phyloP scores from a whole-genome alignment of 2,113 vertebrate species.

The Excalfactoria chinensis region DNA sequence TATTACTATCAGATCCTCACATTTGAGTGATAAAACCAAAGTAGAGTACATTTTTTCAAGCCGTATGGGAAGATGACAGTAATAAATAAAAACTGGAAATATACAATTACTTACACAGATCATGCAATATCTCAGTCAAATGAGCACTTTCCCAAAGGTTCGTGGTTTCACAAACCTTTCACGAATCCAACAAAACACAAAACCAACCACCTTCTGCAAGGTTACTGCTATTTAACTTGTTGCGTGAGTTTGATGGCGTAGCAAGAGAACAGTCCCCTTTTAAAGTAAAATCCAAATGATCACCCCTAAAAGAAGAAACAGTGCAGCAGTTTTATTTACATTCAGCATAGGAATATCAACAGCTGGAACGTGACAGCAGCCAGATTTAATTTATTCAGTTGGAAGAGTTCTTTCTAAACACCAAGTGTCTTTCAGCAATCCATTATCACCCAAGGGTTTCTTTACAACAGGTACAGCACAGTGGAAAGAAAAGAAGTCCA shows the following conservation, averaged over 20 bases:
- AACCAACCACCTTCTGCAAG: fast-evolving
- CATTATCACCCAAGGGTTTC: background rate
- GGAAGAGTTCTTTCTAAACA: background rate
- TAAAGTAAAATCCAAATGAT: background rate
- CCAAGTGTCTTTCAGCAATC: background rate
- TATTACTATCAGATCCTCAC: background rate
- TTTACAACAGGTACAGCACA: background rate
- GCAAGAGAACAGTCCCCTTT: background rate
- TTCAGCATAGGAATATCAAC: background rate
- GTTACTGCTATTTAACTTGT: background rate
- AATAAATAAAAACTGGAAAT: background rate
- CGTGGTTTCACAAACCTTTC: no score
- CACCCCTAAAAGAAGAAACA: background rate
- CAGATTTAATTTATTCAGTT: background rate
- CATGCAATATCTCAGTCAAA: background rate
- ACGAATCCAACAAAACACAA: background rate
- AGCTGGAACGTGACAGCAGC: background rate
- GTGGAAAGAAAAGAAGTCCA: background rate
- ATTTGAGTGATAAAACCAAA: background rate
- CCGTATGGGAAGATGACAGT: background rate
- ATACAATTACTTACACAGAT: background rate
- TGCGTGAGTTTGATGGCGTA: background rate
- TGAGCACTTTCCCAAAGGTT: background rate
- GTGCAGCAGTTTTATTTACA: background rate
- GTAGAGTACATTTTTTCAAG: background rate